Conservation (phyloP, 2,797 vertebrate species). For the Numenius phaeopus region DNA sequence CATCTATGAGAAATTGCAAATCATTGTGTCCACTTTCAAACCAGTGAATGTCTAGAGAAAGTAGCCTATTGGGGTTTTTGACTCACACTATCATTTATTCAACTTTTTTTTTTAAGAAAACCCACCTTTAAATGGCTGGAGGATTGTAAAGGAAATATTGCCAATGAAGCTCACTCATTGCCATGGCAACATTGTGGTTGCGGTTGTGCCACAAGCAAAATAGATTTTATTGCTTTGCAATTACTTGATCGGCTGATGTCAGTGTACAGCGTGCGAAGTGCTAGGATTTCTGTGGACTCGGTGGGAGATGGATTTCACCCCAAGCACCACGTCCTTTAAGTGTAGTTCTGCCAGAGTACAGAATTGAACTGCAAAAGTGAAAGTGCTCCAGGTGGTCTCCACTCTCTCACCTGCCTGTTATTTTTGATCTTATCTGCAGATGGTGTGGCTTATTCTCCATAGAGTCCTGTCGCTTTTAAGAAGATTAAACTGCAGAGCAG, state of each 20-base stretch:
- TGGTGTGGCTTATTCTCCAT: neutral
- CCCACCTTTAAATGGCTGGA: neutral
- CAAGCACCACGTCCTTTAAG: neutral
- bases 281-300: neutral
- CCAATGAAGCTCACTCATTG: neutral
- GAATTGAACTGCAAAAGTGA: neutral
- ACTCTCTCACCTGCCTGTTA: neutral
- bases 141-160: neutral
- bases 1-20: neutral
- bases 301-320: neutral
- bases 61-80: neutral
- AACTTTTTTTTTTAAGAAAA: neutral
- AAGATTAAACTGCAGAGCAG: neutral
- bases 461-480: neutral
- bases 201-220: neutral
- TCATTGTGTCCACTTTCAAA: neutral
- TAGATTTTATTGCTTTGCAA: neutral
- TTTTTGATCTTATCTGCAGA: neutral
- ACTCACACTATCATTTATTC: neutral
- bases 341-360: neutral
- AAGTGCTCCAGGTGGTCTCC: neutral
- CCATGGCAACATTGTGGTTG: neutral
- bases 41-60: neutral
- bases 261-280: rapidly evolving
- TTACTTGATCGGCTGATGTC: neutral